Evolutionary conservation across 2,888 invertebrate genomes (phyloP).

Genomic region (Ypsolopha scabrella): DNA sequence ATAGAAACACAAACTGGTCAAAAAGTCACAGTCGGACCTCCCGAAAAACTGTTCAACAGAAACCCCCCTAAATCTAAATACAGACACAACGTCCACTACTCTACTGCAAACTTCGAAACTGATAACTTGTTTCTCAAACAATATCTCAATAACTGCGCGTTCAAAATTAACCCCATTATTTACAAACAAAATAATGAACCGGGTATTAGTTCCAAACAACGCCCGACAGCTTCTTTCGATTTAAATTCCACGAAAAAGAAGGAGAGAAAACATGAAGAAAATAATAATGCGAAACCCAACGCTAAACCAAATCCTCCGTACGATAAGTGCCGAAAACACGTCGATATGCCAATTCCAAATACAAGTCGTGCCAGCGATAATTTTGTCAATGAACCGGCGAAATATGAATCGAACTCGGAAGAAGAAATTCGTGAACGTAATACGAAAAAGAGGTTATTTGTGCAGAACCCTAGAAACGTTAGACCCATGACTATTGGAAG

Average conservation of each 20-base stretch:
- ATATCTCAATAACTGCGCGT: background rate
- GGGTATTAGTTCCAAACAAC: background rate
- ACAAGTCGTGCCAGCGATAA: too few species aligned
- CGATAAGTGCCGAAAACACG: too few species aligned
- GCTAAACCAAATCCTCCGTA: too few species aligned
- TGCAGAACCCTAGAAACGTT: conserved; percentile 32
- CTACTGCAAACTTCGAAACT: background rate
- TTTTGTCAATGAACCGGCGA: too few species aligned
- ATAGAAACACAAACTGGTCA: background rate
- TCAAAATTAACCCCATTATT: background rate
- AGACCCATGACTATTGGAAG: conserved; percentile 38
- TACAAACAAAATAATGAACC: background rate
- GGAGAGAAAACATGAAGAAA: background rate
- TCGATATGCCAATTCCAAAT: too few species aligned
- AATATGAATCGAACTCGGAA: too few species aligned
- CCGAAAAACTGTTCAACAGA: background rate
- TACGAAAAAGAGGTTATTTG: too few species aligned
- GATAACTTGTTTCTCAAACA: background rate
- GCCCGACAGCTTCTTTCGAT: background rate
- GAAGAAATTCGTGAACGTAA: too few species aligned
- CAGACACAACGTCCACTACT: background rate
- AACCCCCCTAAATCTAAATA: background rate
- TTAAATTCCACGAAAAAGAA: background rate
- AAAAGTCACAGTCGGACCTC: background rate
- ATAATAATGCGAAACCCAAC: conserved; percentile 14